Evolutionary conservation across 2,888 invertebrate species (phyloP).

Genomic region (Leucoma salicis): DNA sequence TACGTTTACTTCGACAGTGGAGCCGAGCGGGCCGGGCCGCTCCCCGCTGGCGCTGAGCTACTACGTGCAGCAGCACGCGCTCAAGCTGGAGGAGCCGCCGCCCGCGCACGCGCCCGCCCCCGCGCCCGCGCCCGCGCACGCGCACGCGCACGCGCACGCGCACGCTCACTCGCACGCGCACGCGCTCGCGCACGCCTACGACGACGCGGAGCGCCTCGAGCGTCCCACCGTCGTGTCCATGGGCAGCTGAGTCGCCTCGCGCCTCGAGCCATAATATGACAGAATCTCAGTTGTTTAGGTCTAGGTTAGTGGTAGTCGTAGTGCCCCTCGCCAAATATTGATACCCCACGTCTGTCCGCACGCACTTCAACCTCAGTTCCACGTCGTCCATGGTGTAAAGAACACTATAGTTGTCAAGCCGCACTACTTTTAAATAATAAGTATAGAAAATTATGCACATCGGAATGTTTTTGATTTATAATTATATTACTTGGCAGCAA

Average conservation of each 20-base stretch:
- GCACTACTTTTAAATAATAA: not conserved
- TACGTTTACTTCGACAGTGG: constrained; percentile 15
- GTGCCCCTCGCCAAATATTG: constrained; percentile 50
- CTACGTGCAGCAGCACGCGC: constrained; percentile 63
- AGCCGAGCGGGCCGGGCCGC: constrained; percentile 36
- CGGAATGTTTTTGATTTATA: too few species aligned
- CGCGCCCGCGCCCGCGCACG: constrained; percentile 38
- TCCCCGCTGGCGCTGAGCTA: constrained; percentile 55
- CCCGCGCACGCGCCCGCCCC: constrained; percentile 36
- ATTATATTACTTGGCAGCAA: too few species aligned
- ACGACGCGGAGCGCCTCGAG: constrained; percentile 61
- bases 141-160: constrained; percentile 21
- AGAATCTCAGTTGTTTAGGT: constrained; percentile 66
- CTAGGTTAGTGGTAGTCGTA: constrained; percentile 29
- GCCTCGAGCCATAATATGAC: constrained; percentile 24
- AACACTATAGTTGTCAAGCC: not conserved
- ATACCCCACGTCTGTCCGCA: constrained; percentile 11
- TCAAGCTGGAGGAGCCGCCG: constrained; percentile 68
- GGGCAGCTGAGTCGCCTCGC: constrained; percentile 60
- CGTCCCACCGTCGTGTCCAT: constrained; percentile 79
- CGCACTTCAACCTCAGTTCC: not conserved
- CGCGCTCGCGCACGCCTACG: constrained; percentile 30
- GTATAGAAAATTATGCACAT: constrained; percentile 1
- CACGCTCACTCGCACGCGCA: constrained; percentile 39
- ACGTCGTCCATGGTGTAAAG: not conserved